phyloP scores from a whole-genome alignment of 2,797 vertebrate genomes.

The Tenualosa thibaudeaui region DNA sequence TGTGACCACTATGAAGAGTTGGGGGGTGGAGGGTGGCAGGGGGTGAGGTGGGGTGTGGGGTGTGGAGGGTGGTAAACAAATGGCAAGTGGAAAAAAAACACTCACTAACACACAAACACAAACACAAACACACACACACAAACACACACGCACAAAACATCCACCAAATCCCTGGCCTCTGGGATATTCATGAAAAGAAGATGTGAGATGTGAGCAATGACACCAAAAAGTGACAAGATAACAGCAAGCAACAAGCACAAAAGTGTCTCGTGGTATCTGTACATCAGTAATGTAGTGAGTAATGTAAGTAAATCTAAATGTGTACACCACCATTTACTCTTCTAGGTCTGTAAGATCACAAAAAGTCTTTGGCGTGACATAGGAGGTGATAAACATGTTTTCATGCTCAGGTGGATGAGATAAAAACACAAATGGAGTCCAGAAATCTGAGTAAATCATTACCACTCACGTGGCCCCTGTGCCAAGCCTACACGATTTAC shows the following conservation, averaged over 20 bases:
- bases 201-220: not conserved
- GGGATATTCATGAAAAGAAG: not conserved
- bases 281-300: not conserved
- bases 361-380: not conserved
- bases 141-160: not conserved
- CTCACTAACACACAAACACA: not conserved
- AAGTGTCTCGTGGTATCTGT: not conserved
- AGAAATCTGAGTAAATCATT: constrained; percentile 1
- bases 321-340: not conserved
- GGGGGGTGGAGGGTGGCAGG: not conserved
- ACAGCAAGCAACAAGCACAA: not conserved
- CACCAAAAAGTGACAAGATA: not conserved
- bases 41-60: not conserved
- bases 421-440: not conserved
- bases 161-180: not conserved
- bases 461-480: not conserved
- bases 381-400: not conserved
- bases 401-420: not conserved
- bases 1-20: constrained; percentile 34
- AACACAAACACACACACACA: not conserved
- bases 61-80: not conserved
- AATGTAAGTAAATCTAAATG: not conserved
- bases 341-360: not conserved
- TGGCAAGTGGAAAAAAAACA: not conserved
- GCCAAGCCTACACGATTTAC: constrained; percentile 3